Percentiles rank a stretch among this genome's conserved stretches.
These are phyloP conservation scores for Syrmaticus mikado DNA, from an alignment of 2,113 vertebrate species.

Conservation along the genomic window DNA sequence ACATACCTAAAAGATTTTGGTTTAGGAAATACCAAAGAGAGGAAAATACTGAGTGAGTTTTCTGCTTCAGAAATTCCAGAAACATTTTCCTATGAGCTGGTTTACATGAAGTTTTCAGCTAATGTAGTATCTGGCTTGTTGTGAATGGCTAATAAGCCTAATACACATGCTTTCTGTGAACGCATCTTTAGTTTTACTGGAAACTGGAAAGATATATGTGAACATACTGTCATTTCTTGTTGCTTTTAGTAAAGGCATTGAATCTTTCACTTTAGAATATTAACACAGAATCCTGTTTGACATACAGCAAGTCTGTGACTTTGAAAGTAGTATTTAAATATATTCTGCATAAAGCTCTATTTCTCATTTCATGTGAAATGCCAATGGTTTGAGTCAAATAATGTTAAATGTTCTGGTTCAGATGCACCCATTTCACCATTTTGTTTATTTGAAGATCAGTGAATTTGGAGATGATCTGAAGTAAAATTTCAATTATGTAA, in stretches of 20 bases:
- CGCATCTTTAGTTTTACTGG: background rate
- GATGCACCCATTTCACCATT: background rate
- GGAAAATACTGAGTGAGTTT: background rate
- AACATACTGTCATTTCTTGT: background rate
- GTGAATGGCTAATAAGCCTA: background rate
- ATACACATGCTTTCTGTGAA: background rate
- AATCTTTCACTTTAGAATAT: background rate
- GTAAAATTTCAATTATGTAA: background rate
- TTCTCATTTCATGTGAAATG: background rate
- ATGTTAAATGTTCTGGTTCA: background rate
- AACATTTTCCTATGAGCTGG: background rate
- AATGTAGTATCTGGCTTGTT: constrained; percentile 5
- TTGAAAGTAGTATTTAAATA: background rate
- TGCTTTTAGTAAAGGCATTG: background rate
- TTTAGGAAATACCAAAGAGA: background rate
- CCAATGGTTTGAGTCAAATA: background rate
- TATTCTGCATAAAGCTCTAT: background rate
- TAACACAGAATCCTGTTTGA: background rate
- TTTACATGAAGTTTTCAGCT: constrained; percentile 48
- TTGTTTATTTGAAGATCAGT: background rate
- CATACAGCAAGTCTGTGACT: background rate
- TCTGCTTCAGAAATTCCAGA: background rate
- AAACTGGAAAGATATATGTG: background rate
- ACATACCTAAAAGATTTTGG: background rate
- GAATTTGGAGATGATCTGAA: background rate